These are phyloP conservation scores for Clarias pachynema DNA, from an alignment of 2,797 vertebrate species.

Conservation along the genomic window DNA sequence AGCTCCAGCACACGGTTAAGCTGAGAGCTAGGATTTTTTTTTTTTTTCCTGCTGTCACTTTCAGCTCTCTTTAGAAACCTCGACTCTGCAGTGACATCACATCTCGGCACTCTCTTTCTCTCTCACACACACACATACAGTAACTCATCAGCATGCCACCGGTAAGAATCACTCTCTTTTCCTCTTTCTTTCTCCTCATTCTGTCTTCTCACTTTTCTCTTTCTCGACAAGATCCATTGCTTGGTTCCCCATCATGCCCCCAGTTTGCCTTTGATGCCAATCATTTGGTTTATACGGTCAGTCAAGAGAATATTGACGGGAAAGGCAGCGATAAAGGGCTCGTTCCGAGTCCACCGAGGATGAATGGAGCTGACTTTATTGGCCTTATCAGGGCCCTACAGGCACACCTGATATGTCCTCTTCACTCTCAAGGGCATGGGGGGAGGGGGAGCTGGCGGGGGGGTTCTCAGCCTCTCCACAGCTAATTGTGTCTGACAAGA, in stretches of 20 bases:
- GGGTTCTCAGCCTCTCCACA: constrained; percentile 45
- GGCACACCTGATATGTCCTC: constrained; percentile 54
- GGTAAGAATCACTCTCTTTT: constrained; percentile 35
- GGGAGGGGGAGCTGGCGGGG: neutral
- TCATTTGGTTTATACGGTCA: constrained; percentile 58
- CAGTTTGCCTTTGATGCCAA: constrained; percentile 57
- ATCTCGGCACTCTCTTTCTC: constrained; percentile 26
- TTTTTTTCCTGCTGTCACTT: constrained; percentile 49
- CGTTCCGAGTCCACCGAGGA: constrained; percentile 42
- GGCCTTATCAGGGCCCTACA: constrained; percentile 60
- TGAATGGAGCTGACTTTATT: constrained; percentile 59
- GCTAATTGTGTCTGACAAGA: constrained; percentile 56
- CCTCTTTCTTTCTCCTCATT: constrained; percentile 7
- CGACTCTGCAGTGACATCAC: constrained; percentile 53
- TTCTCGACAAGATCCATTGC: constrained; percentile 40
- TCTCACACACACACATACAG: constrained; percentile 4
- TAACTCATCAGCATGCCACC: constrained; percentile 50
- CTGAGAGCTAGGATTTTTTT: constrained; percentile 41
- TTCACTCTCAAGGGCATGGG: constrained; percentile 51
- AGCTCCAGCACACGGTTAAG: constrained; percentile 50
- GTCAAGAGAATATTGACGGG: constrained; percentile 56
- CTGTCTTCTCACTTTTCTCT: constrained; percentile 19
- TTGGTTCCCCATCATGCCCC: constrained; percentile 31
- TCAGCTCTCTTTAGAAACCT: constrained; percentile 47
- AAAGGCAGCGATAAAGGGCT: constrained; percentile 49